Evolutionary conservation across 2,113 vertebrate species (phyloP).

Genomic region (Engraulis encrasicolus): DNA sequence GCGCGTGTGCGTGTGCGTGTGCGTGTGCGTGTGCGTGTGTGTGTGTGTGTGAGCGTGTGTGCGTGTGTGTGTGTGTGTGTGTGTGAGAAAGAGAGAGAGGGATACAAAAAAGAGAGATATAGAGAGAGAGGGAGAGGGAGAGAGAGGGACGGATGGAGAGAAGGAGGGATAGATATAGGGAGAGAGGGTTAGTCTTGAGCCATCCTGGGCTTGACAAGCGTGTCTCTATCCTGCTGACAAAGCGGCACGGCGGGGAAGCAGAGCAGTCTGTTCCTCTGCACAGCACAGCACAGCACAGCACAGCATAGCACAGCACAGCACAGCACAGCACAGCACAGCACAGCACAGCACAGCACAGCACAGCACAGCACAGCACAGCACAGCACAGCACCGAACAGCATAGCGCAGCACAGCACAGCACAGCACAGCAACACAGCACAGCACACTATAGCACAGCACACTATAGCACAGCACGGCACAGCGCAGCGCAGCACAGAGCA

Average conservation of each 20-base stretch:
- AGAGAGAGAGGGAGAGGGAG: too few relatives aligned
- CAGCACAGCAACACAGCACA: neutral
- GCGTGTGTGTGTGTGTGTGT: too few relatives aligned
- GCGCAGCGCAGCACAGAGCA: neutral
- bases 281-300: neutral
- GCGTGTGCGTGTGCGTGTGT: too few relatives aligned
- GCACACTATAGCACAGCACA: neutral
- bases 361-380: neutral
- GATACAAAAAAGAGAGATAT: too few relatives aligned
- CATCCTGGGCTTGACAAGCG: neutral
- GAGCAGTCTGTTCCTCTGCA: constrained; percentile 21
- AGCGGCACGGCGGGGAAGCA: constrained; percentile 28
- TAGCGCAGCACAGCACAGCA: neutral
- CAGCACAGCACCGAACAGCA: too few relatives aligned
- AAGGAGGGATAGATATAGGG: too few relatives aligned
- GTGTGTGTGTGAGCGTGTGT: too few relatives aligned
- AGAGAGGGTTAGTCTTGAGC: constrained; percentile 27
- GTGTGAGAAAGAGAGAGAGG: too few relatives aligned
- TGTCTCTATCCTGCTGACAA: constrained; percentile 39
- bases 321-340: neutral
- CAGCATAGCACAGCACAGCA: neutral
- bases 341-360: neutral
- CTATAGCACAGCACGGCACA: neutral
- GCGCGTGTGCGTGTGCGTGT: too few relatives aligned
- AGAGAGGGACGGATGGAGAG: too few relatives aligned